A percentile compares a stretch with the other conserved stretches of the same genome.
phyloP scores from a whole-genome alignment of 2,797 vertebrate species.

The Gobio occitaniae region DNA sequence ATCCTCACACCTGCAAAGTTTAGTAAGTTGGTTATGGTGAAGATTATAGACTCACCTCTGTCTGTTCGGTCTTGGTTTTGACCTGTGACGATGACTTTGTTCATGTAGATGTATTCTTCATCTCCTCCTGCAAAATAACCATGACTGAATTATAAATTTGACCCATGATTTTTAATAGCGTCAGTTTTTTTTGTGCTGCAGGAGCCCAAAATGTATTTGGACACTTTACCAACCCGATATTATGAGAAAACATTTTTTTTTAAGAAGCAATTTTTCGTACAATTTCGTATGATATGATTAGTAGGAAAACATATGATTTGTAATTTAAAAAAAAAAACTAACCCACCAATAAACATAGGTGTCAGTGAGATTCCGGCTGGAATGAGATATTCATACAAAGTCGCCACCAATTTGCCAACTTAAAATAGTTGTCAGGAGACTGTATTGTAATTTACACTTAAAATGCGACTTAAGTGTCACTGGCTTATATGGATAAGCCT shows the following conservation, averaged over 20 bases:
- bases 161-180: neutral
- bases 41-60: conserved; percentile 78
- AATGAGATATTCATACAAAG: neutral
- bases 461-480: neutral
- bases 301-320: neutral
- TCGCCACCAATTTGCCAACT: neutral
- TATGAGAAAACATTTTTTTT: neutral
- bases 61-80: conserved; percentile 76
- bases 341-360: neutral
- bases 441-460: neutral
- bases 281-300: neutral
- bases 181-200: neutral
- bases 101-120: conserved; percentile 99
- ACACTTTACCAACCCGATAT: too few species aligned
- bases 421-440: neutral
- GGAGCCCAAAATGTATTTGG: neutral
- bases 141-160: neutral
- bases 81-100: conserved; percentile 87
- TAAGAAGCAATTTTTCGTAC: neutral
- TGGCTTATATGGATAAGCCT: neutral
- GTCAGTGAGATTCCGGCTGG: neutral
- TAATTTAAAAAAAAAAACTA: neutral
- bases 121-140: conserved; percentile 81
- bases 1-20: neutral
- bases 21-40: neutral